Conservation (phyloP, 2,888 invertebrate species). For the Tenthredo notha region DNA sequence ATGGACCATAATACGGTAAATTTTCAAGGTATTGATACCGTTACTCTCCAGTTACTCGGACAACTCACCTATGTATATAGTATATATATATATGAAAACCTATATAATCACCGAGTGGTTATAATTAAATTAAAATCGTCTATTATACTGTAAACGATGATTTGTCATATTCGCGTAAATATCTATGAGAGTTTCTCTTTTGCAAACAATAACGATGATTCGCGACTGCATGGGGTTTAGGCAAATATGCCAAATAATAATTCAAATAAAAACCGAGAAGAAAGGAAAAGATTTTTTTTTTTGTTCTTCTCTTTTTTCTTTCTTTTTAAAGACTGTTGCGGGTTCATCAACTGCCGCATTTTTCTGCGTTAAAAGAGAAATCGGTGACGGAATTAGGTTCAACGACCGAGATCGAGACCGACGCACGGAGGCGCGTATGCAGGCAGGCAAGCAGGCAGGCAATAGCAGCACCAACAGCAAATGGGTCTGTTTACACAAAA, state of each 20-base stretch:
- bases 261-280: neutral
- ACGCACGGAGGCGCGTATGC: constrained; percentile 20
- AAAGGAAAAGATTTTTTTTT: neutral
- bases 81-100: neutral
- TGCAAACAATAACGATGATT: too few relatives aligned
- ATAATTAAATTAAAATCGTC: neutral
- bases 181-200: too few relatives aligned
- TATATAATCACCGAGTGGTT: neutral
- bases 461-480: neutral
- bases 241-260: too few relatives aligned
- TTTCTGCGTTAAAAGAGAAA: constrained; percentile 43
- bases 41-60: constrained; percentile 1
- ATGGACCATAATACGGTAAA: constrained; percentile 34
- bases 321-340: neutral
- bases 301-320: neutral
- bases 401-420: constrained; percentile 45
- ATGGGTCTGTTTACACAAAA: constrained; percentile 51
- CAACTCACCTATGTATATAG: neutral
- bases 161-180: neutral
- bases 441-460: neutral
- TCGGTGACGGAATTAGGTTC: constrained; percentile 22
- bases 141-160: neutral
- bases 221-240: too few relatives aligned
- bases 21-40: constrained; percentile 31
- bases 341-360: neutral